Base-by-base conservation (phyloP, 2,888 invertebrate species). In the Dermolepida albohirtum region DNA sequence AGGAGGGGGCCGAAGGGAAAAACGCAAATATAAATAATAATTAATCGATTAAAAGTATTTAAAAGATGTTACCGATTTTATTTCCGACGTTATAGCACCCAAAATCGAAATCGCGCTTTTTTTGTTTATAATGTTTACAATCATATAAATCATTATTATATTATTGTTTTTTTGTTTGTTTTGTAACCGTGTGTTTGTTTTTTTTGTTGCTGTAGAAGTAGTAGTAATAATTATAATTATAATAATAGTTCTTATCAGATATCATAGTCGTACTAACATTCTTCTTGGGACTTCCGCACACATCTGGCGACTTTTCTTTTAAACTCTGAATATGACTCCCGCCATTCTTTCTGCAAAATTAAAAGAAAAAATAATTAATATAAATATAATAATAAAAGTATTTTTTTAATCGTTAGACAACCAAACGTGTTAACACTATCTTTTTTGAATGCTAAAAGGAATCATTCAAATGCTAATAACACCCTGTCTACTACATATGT, bases 261-360 rank as follows among this genome's bases (percentile, higher is more conserved):
- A 74, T 71, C 29, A 29, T 34, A 34, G 34, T 1, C 86, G 91
- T 93, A 94, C 91, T 93, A 92, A 90, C 94, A 94, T 88, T 96
- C 95, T 86, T 98, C 98, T 90, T 98, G 97, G 90, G 97, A 98
- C 89, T 95, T 96, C 87, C 98, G 91, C 84, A 98, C 98, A 89
- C 97, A 97, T 86, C 93, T 90, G 80, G 97, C 96, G 80, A 98
- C 98, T 90, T 95, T 96, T 87, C 95, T 91, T 89, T 97, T 98
- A 88, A 98, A 98, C 87, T 96, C 97, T 85, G 92, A 88, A 87
- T 95, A 96, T 85, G 95, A 92, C 87, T 98, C 97, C 86, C 98
- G 90, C 96, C 97, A 97, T 89, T 97, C 97, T 92, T 98, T 98
- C 95, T 96, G 88, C 81, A 89, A 59, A 43, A 59, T 0, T 16